Evolutionary conservation across 2,113 vertebrate genomes (phyloP), one percentile per base, ranked within the genome.

Genomic region (Rhinoderma darwinii): DNA sequence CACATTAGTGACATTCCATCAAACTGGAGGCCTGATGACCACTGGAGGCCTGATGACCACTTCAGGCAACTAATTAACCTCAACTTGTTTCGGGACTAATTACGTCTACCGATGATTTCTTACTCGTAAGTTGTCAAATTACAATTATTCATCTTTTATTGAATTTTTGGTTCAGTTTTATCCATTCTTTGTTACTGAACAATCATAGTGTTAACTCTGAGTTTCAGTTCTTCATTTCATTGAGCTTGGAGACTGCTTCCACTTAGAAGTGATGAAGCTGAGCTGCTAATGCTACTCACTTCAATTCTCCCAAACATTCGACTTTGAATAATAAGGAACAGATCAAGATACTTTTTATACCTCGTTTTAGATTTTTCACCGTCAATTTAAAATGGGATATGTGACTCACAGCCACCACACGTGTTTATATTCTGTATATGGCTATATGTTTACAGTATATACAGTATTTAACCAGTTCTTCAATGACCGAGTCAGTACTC

Each of bases 21-120:
- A 74, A 14, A 22, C 66, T 22, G 35, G 66, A 22, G 10, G 5
- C 72, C 72, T 44, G 72, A 17, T 43, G 72, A 43, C 72, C 72
- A 74, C 72, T 74, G 43, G 39, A 44, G 72, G 72, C 72, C n/a
- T 44, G 72, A 17, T 43, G 72, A 43, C 72, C 72, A 74, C 72
- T 74, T 74, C 72, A 44, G 72, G 72, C 72, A n/a, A n/a, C 37
- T 74, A 11, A 74, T 74, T 44, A 74, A 27, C 39, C 39, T 74
- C 22, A 20, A 73, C 37, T 25, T 41, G 20, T 73, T 73, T 73
- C 35, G 39, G 37, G 68, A 74, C 39, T 74, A 27, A 43, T 74
- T 3, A 12, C 39, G 9, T n/a, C 39, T 74, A 30, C 37, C 9
- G 22, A 41, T 37, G 39, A 44, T 5, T 12, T 68, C 15, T 2